phyloP scores from a whole-genome alignment of 1,140 invertebrate genomes.

The Papilio polytes region DNA sequence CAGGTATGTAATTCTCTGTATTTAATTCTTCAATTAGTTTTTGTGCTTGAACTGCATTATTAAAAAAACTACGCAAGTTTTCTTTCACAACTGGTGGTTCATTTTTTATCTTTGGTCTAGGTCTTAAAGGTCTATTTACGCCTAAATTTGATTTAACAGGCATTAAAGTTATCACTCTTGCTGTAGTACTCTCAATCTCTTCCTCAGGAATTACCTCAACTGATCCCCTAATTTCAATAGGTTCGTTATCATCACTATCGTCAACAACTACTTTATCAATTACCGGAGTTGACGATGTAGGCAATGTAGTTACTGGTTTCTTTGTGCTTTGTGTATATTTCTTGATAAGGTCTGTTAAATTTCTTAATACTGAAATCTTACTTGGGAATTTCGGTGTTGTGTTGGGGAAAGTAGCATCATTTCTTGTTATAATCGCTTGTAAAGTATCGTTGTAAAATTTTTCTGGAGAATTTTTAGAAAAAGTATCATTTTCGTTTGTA shows the following conservation, averaged over 20 bases:
- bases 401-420: conserved; percentile 75
- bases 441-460: conserved; percentile 82
- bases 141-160: conserved; percentile 87
- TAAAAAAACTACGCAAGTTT: conserved; percentile 64
- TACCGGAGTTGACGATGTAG: background rate
- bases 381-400: conserved; percentile 80
- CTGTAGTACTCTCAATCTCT: conserved; percentile 72
- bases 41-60: conserved; percentile 59
- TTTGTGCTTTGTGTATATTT: conserved; percentile 64
- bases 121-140: conserved; percentile 83
- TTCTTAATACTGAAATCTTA: conserved; percentile 71
- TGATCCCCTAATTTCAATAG: conserved; percentile 66
- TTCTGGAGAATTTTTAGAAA: conserved; percentile 70
- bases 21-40: conserved; percentile 56
- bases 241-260: conserved; percentile 50
- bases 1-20: conserved; percentile 54
- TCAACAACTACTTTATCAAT: conserved; percentile 45
- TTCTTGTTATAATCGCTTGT: conserved; percentile 81
- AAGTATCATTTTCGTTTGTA: conserved; percentile 69
- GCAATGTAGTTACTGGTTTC: conserved; percentile 40
- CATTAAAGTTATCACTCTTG: conserved; percentile 83
- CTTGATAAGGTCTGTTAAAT: conserved; percentile 78
- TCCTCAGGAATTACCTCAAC: conserved; percentile 75
- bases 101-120: conserved; percentile 80
- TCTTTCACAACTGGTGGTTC: conserved; percentile 55